Evolutionary conservation across 2,797 vertebrate genomes (phyloP).

Genomic region (Gila robusta): DNA sequence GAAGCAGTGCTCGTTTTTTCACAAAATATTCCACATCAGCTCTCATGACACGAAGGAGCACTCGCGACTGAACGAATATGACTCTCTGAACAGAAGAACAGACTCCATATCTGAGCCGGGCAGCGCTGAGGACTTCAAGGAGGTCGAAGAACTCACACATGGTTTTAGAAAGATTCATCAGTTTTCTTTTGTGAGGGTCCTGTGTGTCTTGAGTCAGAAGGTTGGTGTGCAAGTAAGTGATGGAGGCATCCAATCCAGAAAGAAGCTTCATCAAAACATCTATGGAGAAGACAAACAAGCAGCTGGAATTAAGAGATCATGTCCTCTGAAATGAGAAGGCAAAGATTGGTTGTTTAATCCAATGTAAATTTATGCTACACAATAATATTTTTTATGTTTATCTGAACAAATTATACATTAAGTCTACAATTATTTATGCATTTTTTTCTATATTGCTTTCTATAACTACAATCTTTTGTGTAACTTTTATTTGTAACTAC

Average conservation of each 20-base stretch:
- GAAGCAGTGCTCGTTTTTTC: constrained; percentile 81
- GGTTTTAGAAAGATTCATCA: constrained; percentile 55
- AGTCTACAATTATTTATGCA: neutral
- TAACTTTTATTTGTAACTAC: neutral
- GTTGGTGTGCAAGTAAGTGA: constrained; percentile 77
- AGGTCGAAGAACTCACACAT: constrained; percentile 82
- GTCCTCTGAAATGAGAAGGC: neutral
- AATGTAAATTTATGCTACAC: neutral
- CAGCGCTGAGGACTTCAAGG: constrained; percentile 83
- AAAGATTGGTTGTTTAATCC: neutral
- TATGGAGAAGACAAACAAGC: neutral
- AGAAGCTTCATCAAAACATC: constrained; percentile 76
- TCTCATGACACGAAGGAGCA: constrained; percentile 70
- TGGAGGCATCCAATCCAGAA: constrained; percentile 75
- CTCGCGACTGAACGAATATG: constrained; percentile 71
- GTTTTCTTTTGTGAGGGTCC: constrained; percentile 9
- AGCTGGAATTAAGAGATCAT: neutral
- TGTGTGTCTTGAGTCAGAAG: constrained; percentile 63
- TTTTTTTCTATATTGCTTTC: neutral
- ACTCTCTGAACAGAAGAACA: constrained; percentile 76
- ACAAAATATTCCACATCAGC: constrained; percentile 76
- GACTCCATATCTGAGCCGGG: constrained; percentile 68
- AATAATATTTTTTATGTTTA: neutral
- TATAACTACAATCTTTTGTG: neutral
- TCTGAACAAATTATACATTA: neutral